These are phyloP conservation scores for Leucopsar rothschildi DNA, from an alignment of 2,113 vertebrate genomes.

Conservation along the genomic window DNA sequence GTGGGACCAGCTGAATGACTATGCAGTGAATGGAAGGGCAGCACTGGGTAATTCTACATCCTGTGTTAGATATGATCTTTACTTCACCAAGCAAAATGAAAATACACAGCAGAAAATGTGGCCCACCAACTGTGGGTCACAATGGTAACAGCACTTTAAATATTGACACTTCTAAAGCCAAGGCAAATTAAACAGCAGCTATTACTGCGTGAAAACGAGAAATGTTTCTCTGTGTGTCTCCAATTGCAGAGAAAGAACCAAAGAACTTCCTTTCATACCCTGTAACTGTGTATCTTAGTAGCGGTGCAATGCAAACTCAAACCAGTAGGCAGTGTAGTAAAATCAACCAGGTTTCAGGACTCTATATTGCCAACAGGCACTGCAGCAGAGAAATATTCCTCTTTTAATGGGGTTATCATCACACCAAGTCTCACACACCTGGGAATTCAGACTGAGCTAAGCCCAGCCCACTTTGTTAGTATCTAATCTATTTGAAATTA, in stretches of 20 bases:
- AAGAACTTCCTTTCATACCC: neutral
- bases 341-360: neutral
- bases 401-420: neutral
- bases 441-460: neutral
- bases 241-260: neutral
- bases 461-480: neutral
- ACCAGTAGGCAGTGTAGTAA: neutral
- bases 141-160: neutral
- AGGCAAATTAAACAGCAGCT: neutral
- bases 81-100: neutral
- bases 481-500: neutral
- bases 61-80: neutral
- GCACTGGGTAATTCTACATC: neutral
- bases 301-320: neutral
- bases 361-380: neutral
- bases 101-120: neutral
- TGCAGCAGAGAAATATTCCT: neutral
- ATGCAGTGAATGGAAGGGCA: neutral
- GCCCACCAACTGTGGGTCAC: neutral
- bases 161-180: neutral
- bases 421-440: neutral
- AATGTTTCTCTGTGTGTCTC: neutral
- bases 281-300: neutral
- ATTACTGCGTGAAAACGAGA: neutral
- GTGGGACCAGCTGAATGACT: neutral